Evolutionary conservation across 2,888 invertebrate genomes (phyloP), one percentile per base, ranked within the genome.

Genomic region (Brachypterus glaber): DNA sequence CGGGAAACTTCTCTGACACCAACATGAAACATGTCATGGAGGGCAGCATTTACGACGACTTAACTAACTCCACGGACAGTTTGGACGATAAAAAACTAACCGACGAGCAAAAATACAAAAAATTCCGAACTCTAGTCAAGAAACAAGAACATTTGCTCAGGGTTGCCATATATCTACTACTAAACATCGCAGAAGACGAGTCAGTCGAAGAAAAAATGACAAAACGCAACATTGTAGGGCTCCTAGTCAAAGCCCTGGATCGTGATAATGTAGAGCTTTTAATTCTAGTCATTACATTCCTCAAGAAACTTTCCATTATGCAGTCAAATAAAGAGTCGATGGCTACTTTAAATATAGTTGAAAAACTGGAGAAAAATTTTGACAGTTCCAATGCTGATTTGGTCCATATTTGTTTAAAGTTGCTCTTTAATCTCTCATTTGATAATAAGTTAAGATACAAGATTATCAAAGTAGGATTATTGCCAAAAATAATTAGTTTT

Each of bases 181-280:
- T 96, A 33, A 97, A 98, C 63, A 84, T 98, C 64, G 88, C 96
- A 3, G 93, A 95, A 65, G 96, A 95, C 70, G 77, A 88, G 5
- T 85, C 85, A 62, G 86, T 96, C 2, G 97, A 97, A 66, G 85
- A 91, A 66, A 98, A 98, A 71, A 97, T 98, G 89, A 80, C 89
- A 17, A 88, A 90, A 55, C 87, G 93, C 63, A 89, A 87, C 56
- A 80, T 96, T 47, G 85, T 92, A 3, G 82, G 82, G 25, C 77
- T 93, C 67, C 72, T 96, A 25, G 78, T 89, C 31, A 87, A 86
- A 56, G 83, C 88, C 7, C 72, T 98, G 61, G 92, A 93, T 54
- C 74, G 96, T 45, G 85, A 87, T 52, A 91, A 91, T 63, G 79
- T 81, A 45, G 93, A 96, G 64, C 73, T 96, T 17, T 72, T 95